These are phyloP conservation scores for Ericerus pela DNA, from an alignment of 1,140 invertebrate genomes.

Conservation along the genomic window DNA sequence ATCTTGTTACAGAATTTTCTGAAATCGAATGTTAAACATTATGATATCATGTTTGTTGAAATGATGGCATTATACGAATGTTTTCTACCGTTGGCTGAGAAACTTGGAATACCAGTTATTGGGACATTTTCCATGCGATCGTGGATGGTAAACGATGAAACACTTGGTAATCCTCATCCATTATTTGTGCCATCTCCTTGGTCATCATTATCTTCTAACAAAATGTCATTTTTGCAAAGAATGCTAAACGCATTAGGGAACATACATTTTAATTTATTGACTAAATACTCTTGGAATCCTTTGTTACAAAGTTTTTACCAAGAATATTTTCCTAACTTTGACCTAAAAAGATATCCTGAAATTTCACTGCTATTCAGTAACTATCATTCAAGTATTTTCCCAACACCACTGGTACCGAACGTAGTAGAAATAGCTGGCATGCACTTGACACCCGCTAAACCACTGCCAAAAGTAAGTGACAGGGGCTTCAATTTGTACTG, in stretches of 20 bases:
- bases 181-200: not conserved
- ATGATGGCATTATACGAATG: not conserved
- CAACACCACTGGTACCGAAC: constrained; percentile 34
- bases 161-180: not conserved
- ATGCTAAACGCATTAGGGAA: no score
- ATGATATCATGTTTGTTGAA: not conserved
- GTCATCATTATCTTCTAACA: no score
- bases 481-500: not conserved
- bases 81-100: not conserved
- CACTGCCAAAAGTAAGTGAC: constrained; percentile 15
- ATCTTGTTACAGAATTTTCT: not conserved
- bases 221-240: no score
- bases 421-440: constrained; percentile 43
- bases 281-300: no score
- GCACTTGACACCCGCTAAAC: constrained; percentile 30
- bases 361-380: not conserved
- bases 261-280: no score
- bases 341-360: not conserved
- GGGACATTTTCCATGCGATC: not conserved
- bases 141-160: not conserved
- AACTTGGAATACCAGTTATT: not conserved
- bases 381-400: constrained; percentile 1
- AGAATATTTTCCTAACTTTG: not conserved
- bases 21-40: not conserved
- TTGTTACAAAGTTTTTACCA: no score